Evolutionary conservation across 2,888 invertebrate genomes (phyloP).

Genomic region (Stenodema calcarata): DNA sequence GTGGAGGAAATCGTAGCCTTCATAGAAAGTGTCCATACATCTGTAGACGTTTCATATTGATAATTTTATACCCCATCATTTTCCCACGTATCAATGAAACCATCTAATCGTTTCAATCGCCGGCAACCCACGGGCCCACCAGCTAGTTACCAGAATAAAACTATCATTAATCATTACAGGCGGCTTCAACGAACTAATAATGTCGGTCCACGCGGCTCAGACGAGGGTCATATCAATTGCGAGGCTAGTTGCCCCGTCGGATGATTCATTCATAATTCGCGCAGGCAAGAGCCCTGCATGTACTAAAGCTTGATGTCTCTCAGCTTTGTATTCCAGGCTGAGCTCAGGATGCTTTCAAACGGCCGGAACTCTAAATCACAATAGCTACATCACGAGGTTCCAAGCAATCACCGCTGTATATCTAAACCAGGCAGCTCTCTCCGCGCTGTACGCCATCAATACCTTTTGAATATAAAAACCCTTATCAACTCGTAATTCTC

Average conservation of each 20-base stretch:
- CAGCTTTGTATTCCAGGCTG: conserved; percentile 20
- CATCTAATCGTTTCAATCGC: too few relatives aligned
- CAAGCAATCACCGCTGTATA: conserved; percentile 44
- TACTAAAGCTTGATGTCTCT: conserved; percentile 1
- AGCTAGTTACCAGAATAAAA: not conserved
- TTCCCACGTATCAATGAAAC: too few relatives aligned
- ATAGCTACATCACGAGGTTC: conserved; percentile 27
- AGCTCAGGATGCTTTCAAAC: conserved; percentile 39
- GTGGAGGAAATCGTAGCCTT: too few relatives aligned
- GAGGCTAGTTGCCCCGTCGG: not conserved
- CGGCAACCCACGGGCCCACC: too few relatives aligned
- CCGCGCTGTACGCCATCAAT: not conserved
- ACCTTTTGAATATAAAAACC: conserved; percentile 42
- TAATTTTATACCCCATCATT: too few relatives aligned
- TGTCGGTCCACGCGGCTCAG: conserved; percentile 2
- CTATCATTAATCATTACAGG: not conserved
- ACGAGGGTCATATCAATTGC: conserved; percentile 37
- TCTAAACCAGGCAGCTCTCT: conserved; percentile 17
- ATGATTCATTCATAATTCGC: conserved; percentile 46
- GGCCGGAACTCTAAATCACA: conserved; percentile 49
- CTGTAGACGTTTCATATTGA: too few relatives aligned
- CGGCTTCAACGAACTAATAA: conserved; percentile 11
- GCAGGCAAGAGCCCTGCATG: not conserved
- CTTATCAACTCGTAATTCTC: conserved; percentile 4
- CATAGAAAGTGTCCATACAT: too few relatives aligned